A percentile compares a stretch with the other conserved stretches of the same genome.
Evolutionary conservation across 2,797 vertebrate genomes (phyloP).

Genomic region (Mus caroli): DNA sequence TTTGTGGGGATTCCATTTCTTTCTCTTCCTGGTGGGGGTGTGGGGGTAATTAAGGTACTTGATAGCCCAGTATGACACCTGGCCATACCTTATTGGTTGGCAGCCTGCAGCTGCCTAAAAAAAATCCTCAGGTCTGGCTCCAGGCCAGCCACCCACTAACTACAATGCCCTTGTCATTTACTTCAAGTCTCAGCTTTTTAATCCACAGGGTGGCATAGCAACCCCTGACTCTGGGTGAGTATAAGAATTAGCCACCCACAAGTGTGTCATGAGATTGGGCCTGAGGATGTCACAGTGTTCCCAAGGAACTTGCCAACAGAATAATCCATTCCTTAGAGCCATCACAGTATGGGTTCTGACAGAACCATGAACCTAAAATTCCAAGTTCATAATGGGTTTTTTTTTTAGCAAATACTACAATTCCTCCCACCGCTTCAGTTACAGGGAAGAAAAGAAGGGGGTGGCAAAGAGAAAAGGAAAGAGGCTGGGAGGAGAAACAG

Average conservation of each 20-base stretch:
- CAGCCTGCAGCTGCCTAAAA: background rate
- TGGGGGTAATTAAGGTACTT: background rate
- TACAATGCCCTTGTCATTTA: background rate
- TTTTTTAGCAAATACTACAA: background rate
- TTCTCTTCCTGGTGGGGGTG: background rate
- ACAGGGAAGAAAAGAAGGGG: background rate
- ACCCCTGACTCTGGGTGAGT: background rate
- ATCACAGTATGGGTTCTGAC: background rate
- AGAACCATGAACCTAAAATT: background rate
- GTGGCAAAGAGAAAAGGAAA: background rate
- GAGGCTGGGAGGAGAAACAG: too few relatives aligned
- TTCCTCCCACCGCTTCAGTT: background rate
- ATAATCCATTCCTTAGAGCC: background rate
- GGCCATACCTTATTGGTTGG: background rate
- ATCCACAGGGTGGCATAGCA: background rate
- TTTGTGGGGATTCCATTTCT: background rate
- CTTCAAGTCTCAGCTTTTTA: conserved; percentile 9
- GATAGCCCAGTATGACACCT: background rate
- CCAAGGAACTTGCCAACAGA: background rate
- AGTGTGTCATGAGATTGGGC: background rate
- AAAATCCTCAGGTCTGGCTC: background rate
- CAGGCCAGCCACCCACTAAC: background rate
- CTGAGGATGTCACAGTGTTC: background rate
- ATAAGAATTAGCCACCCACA: background rate
- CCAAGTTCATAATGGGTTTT: background rate